These are phyloP conservation scores for Volucella bombylans DNA, from an alignment of 2,888 invertebrate species.

Conservation along the genomic window DNA sequence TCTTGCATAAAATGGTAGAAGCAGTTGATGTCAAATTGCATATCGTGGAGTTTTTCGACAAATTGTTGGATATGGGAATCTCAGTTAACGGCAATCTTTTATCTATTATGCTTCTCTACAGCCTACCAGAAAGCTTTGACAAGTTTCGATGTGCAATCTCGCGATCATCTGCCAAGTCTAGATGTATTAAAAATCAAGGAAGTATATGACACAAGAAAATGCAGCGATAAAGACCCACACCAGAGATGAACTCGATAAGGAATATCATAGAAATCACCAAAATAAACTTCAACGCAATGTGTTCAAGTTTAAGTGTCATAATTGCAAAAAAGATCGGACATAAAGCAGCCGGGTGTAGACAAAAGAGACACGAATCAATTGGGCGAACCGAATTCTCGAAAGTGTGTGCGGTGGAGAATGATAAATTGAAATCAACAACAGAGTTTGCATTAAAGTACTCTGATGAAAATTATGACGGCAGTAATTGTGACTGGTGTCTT, in stretches of 20 bases:
- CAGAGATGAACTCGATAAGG: not conserved
- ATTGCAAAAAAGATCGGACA: no score
- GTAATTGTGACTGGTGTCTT: no score
- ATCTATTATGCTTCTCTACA: constrained; percentile 78
- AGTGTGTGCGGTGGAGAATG: no score
- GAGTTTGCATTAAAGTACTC: no score
- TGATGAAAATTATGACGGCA: no score
- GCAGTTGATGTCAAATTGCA: constrained; percentile 77
- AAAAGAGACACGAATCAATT: constrained; percentile 13
- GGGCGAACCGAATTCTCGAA: constrained; percentile 17
- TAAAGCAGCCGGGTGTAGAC: not conserved
- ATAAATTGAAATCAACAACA: no score
- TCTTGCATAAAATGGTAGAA: constrained; percentile 78
- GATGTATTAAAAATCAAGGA: constrained; percentile 67
- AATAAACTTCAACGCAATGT: not conserved
- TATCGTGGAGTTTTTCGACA: constrained; percentile 78
- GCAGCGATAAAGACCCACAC: no score
- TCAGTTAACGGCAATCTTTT: constrained; percentile 77
- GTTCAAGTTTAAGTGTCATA: not conserved
- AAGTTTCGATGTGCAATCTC: constrained; percentile 78
- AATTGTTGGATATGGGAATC: constrained; percentile 77
- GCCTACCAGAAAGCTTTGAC: constrained; percentile 77
- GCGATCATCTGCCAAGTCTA: constrained; percentile 75
- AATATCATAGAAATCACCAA: not conserved
- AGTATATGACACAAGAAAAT: constrained; percentile 66